Evolutionary conservation across 2,113 vertebrate species (phyloP).

Genomic region (Cichladusa arquata): DNA sequence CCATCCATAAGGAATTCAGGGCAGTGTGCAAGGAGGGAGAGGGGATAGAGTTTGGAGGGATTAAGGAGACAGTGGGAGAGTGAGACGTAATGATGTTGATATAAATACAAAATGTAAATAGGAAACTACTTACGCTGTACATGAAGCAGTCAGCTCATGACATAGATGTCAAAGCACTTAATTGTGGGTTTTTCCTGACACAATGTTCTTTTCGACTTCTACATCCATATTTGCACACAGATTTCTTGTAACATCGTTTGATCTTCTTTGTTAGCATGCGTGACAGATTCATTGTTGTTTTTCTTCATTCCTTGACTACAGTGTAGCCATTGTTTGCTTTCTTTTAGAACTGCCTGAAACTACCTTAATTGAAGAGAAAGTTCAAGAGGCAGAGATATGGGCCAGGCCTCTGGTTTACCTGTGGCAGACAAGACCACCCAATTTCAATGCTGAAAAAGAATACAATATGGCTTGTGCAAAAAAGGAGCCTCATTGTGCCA

Average conservation of each 20-base stretch:
- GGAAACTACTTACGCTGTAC: background rate
- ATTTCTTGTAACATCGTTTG: background rate
- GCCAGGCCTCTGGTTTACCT: slow-evolving; percentile 88
- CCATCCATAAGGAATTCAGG: background rate
- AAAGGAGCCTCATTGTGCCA: slow-evolving; percentile 85
- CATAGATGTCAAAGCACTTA: background rate
- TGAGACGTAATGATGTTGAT: background rate
- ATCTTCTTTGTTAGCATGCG: background rate
- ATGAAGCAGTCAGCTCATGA: background rate
- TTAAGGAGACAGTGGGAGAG: background rate
- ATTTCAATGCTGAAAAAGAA: slow-evolving; percentile 88
- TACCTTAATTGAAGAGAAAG: slow-evolving; percentile 75
- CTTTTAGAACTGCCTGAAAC: slow-evolving; percentile 81
- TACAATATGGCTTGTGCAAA: slow-evolving; percentile 84
- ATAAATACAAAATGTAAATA: background rate
- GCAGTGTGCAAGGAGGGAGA: background rate
- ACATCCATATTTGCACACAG: background rate
- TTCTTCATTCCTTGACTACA: background rate
- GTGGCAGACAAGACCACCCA: slow-evolving; percentile 85
- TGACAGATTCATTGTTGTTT: background rate
- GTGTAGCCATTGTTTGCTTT: background rate
- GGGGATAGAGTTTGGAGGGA: background rate
- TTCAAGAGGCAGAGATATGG: slow-evolving; percentile 87
- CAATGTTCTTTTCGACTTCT: background rate
- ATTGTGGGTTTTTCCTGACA: background rate